A percentile compares a stretch with the other conserved stretches of the same genome.
phyloP scores from a whole-genome alignment of 37 sponge, comb jelly and placozoan species.

The Halisarca cf. caerulea region DNA sequence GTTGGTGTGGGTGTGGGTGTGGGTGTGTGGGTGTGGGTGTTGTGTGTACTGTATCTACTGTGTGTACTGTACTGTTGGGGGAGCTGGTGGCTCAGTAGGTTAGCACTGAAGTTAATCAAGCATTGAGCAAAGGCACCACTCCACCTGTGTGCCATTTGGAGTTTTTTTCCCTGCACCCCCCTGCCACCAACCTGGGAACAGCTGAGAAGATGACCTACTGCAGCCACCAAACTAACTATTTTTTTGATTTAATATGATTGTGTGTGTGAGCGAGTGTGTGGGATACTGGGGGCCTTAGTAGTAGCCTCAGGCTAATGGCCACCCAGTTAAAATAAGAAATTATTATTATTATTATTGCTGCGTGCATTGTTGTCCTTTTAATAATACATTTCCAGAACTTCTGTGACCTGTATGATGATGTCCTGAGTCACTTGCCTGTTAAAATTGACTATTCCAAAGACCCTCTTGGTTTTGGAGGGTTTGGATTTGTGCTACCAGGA shows the following conservation, averaged over 20 bases:
- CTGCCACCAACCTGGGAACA: too few relatives aligned
- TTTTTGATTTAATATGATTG: too few relatives aligned
- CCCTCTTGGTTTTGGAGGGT: slow-evolving; percentile 70
- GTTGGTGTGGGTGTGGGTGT: not conserved
- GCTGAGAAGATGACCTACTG: too few relatives aligned
- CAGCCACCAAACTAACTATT: too few relatives aligned
- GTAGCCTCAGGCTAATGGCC: not conserved
- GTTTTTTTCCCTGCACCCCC: too few relatives aligned
- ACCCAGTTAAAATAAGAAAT: not conserved
- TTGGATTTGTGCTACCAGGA: slow-evolving; percentile 72
- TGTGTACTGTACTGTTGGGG: not conserved
- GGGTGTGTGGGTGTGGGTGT: not conserved
- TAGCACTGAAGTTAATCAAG: too few relatives aligned
- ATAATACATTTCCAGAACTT: too few relatives aligned
- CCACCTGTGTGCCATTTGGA: too few relatives aligned
- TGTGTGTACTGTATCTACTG: not conserved
- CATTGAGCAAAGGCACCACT: too few relatives aligned
- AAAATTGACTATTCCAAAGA: slow-evolving; percentile 31
- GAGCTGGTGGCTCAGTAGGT: too few relatives aligned
- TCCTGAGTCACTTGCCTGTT: not conserved
- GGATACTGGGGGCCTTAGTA: too few relatives aligned
- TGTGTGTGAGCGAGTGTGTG: too few relatives aligned
- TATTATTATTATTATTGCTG: not conserved
- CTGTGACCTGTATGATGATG: slow-evolving; percentile 7
- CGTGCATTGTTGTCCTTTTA: not conserved